phyloP scores from a whole-genome alignment of 1,140 invertebrate species.

The Drosophila melanogaster region Release_6_plus_ISO1_MT NT_037436.4:14485501-14486000 shows the following conservation, averaged over 20 bases:
- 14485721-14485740: slow-evolving; percentile 28
- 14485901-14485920: slow-evolving; percentile 57
- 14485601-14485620: slow-evolving; percentile 49
- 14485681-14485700: slow-evolving; percentile 69
- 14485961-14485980: slow-evolving; percentile 58
- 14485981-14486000: slow-evolving; percentile 42
- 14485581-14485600: slow-evolving; percentile 47
- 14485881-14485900: slow-evolving; percentile 35
- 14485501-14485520: too few species aligned
- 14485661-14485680: slow-evolving; percentile 79
- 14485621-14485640: slow-evolving; percentile 57
- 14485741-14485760: slow-evolving; percentile 48
- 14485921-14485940: slow-evolving; percentile 42
- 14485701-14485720: slow-evolving; percentile 41
- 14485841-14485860: slow-evolving; percentile 5
- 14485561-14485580: slow-evolving; percentile 15
- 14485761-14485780: slow-evolving; percentile 77
- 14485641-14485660: slow-evolving; percentile 77
- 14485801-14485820: slow-evolving; percentile 48
- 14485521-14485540: too few species aligned
- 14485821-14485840: slow-evolving; percentile 22
- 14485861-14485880: slow-evolving; percentile 30
- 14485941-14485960: slow-evolving; percentile 70
- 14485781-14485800: slow-evolving; percentile 73
- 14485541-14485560: not conserved